Evolutionary conservation across 2,888 invertebrate species (phyloP).

Genomic region (Acanthosepion lycidas): DNA sequence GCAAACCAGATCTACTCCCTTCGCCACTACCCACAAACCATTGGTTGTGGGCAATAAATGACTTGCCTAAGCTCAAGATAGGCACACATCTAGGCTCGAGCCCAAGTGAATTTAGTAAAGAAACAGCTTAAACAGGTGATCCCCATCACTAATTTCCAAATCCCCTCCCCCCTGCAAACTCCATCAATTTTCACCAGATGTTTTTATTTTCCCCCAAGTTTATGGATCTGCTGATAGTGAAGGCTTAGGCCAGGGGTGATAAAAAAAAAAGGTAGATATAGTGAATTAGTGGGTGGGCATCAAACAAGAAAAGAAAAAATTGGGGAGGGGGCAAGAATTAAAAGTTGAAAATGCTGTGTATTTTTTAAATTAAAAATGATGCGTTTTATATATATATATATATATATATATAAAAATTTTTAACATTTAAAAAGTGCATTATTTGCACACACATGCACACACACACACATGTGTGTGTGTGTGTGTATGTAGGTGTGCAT

Average conservation of each 20-base stretch:
- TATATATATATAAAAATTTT: no score
- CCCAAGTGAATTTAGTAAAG: not conserved
- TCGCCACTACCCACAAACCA: not conserved
- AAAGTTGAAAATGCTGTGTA: not conserved
- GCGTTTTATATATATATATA: not conserved
- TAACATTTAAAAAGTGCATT: not conserved
- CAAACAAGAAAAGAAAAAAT: not conserved
- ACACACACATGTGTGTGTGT: not conserved
- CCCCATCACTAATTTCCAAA: not conserved
- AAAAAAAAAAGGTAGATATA: not conserved
- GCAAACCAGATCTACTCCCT: not conserved
- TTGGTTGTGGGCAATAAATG: conserved; percentile 7
- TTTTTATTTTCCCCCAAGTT: not conserved
- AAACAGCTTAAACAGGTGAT: not conserved
- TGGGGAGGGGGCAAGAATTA: not conserved
- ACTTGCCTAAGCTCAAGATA: not conserved
- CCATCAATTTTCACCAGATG: not conserved
- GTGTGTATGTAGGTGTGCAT: not conserved
- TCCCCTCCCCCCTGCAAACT: not conserved
- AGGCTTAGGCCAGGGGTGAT: conserved; percentile 14
- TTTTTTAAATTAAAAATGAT: conserved; percentile 24
- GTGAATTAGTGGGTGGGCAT: not conserved
- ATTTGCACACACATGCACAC: not conserved
- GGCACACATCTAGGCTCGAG: conserved; percentile 8
- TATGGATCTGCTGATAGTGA: not conserved